These are phyloP conservation scores for Stenolophus ochropezus DNA, from an alignment of 2,888 invertebrate genomes.

Conservation along the genomic window DNA sequence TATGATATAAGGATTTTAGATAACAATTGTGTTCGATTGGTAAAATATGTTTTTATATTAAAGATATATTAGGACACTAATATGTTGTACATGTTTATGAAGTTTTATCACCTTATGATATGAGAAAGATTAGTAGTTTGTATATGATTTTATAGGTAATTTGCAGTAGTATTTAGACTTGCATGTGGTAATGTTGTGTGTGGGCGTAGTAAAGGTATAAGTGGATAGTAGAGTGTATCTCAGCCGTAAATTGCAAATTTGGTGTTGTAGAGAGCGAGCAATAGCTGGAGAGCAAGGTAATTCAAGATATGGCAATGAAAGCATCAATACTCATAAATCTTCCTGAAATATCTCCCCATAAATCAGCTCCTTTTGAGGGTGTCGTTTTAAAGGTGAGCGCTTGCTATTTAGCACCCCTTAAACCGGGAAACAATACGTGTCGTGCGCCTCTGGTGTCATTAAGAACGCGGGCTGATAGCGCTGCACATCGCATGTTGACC, in stretches of 20 bases:
- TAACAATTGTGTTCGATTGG: too few relatives aligned
- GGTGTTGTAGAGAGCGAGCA: neutral
- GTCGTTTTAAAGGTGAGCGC: conserved; percentile 34
- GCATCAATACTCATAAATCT: conserved; percentile 35
- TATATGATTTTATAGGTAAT: too few relatives aligned
- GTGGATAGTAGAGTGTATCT: neutral
- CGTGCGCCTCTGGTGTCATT: conserved; percentile 12
- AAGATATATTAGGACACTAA: too few relatives aligned
- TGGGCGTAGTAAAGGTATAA: neutral
- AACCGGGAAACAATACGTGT: conserved; percentile 10
- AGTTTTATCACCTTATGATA: too few relatives aligned
- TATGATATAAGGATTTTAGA: too few relatives aligned
- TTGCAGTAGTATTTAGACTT: neutral
- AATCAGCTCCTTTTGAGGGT: conserved; percentile 20
- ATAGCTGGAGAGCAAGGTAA: neutral
- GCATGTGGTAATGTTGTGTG: neutral
- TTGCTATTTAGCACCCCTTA: conserved; percentile 34
- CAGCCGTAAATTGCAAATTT: neutral
- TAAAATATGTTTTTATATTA: too few relatives aligned
- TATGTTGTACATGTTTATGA: too few relatives aligned
- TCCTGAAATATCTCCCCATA: conserved; percentile 28
- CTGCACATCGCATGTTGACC: conserved; percentile 55
- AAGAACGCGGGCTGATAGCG: conserved; percentile 3
- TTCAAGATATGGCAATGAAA: conserved; percentile 28
- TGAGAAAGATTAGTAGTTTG: too few relatives aligned